Conservation (phyloP, 1,140 invertebrate genomes). For the Helicorthomorpha holstii region DNA sequence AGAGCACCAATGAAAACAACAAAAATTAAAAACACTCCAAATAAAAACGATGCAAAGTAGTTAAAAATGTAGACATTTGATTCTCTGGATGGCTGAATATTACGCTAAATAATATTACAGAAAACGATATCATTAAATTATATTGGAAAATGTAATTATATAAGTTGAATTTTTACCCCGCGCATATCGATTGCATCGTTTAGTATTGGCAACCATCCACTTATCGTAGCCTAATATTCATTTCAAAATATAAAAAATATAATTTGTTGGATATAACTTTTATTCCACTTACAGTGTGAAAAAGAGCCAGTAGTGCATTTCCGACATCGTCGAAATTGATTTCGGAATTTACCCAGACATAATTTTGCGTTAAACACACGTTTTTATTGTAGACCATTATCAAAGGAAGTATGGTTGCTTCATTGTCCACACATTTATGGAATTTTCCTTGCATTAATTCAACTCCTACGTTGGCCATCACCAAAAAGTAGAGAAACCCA, state of each 20-base stretch:
- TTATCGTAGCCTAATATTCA: slow-evolving; percentile 59
- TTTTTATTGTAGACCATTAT: slow-evolving; percentile 70
- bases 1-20: slow-evolving; percentile 97
- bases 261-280: not conserved
- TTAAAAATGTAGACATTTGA: slow-evolving; percentile 93
- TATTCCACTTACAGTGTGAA: slow-evolving; percentile 57
- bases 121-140: too few species aligned
- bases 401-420: too few species aligned
- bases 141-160: not conserved
- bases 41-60: slow-evolving; percentile 96
- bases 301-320: slow-evolving; percentile 90
- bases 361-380: slow-evolving; percentile 33
- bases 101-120: too few species aligned
- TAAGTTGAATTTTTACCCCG: not conserved
- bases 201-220: slow-evolving; percentile 83
- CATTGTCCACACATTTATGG: slow-evolving; percentile 61
- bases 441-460: slow-evolving; percentile 89
- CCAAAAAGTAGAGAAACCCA: slow-evolving; percentile 84
- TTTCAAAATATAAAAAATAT: not conserved
- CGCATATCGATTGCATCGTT: slow-evolving; percentile 85
- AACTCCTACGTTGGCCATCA: slow-evolving; percentile 87
- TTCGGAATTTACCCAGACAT: slow-evolving; percentile 86
- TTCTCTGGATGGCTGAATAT: slow-evolving; percentile 81
- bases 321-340: slow-evolving; percentile 98
- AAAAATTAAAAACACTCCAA: slow-evolving; percentile 92